Evolutionary conservation across 1,140 invertebrate genomes (phyloP).

Genomic region (Lethrus apterus): DNA sequence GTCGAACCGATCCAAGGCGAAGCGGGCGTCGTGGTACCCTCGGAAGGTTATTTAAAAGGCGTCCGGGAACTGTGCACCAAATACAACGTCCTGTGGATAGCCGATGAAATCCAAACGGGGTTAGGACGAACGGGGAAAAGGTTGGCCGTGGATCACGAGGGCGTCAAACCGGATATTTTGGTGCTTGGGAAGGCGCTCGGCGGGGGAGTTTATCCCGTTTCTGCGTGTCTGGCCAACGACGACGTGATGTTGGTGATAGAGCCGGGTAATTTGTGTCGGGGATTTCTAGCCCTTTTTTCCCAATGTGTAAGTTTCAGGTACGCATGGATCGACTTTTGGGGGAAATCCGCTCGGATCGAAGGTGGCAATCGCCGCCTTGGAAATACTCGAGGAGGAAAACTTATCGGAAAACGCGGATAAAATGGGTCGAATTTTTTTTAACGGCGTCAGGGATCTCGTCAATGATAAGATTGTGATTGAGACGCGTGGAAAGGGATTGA

Average conservation of each 20-base stretch:
- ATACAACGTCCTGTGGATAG: conserved; percentile 94
- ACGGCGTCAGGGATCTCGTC: conserved; percentile 62
- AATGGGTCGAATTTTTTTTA: conserved; percentile 71
- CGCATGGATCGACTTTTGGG: conserved; percentile 96
- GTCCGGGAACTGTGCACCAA: conserved; percentile 87
- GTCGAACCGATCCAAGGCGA: conserved; percentile 99
- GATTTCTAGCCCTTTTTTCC: neutral
- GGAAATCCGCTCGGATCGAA: conserved; percentile 93
- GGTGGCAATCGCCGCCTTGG: conserved; percentile 71
- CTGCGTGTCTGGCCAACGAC: conserved; percentile 81
- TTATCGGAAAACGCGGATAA: conserved; percentile 79
- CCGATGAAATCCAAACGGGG: conserved; percentile 96
- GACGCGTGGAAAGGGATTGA: conserved; percentile 86
- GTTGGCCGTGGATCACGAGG: conserved; percentile 84
- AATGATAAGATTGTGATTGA: conserved; percentile 57
- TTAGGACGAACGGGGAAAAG: conserved; percentile 86
- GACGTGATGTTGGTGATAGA: conserved; percentile 84
- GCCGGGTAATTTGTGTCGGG: conserved; percentile 72
- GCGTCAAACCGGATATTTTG: conserved; percentile 88
- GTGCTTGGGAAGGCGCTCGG: conserved; percentile 95
- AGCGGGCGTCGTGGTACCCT: conserved; percentile 90
- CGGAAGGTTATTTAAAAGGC: conserved; percentile 79
- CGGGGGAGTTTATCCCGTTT: conserved; percentile 92
- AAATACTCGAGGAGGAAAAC: conserved; percentile 81
- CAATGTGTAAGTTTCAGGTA: conserved; percentile 24